phyloP scores from a whole-genome alignment of 2,797 vertebrate genomes.

The Epinephelus malabaricus region DNA sequence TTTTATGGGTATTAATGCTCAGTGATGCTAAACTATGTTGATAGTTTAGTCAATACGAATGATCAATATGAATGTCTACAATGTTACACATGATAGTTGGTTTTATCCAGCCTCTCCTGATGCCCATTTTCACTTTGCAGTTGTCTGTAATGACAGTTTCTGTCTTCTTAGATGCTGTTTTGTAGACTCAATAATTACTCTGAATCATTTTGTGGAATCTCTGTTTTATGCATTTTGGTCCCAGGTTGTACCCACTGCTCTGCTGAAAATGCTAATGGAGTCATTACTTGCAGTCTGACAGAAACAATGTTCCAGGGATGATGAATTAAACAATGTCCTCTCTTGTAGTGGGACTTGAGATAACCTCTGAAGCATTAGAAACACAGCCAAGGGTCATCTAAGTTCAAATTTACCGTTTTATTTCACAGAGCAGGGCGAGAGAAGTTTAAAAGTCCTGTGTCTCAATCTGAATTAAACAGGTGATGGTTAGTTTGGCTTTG shows the following conservation, averaged over 20 bases:
- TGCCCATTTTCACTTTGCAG: not conserved
- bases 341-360: conserved; percentile 35
- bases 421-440: conserved; percentile 30
- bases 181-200: conserved; percentile 33
- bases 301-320: conserved; percentile 61
- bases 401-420: conserved; percentile 56
- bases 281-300: conserved; percentile 65
- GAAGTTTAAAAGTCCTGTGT: conserved; percentile 24
- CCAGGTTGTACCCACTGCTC: conserved; percentile 32
- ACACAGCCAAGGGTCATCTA: conserved; percentile 52
- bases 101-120: conserved; percentile 1
- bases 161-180: conserved; percentile 21
- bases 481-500: conserved; percentile 12
- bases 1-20: conserved; percentile 13
- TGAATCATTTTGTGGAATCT: conserved; percentile 37
- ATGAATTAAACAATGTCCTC: conserved; percentile 71
- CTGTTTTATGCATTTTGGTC: conserved; percentile 33
- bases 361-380: conserved; percentile 55
- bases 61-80: not conserved
- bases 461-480: conserved; percentile 47
- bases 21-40: not conserved
- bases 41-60: conserved; percentile 5
- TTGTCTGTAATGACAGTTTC: conserved; percentile 13
- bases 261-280: conserved; percentile 65
- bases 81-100: not conserved